Evolutionary conservation across 2,888 invertebrate species (phyloP), one percentile per base, ranked within the genome.

Genomic region (Plusia festucae): DNA sequence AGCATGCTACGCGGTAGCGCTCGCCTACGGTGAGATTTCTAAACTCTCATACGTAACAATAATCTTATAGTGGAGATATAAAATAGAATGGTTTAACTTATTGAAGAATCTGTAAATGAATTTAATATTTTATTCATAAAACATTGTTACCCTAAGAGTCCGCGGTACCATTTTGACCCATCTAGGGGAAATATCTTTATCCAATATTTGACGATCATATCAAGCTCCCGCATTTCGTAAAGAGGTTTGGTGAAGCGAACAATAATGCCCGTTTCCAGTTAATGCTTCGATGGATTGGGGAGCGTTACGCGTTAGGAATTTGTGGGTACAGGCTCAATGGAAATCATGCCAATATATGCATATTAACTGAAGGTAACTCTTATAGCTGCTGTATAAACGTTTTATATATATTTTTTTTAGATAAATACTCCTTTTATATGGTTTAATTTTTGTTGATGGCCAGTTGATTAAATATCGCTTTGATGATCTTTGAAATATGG

Each of bases 221-320:
- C 83, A 86, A 74, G 76, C 73, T 73, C 74, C 83, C 59, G 8
- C 79, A 79, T 84, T 82, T 82, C 82, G 84, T 85, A 82, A 85
- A 84, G 86, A 85, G 84, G 83, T 78, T 82, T 83, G 83, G 81
- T 82, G 88, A 83, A 86, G 88, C 85, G 89, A 86, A 85, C 90
- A 91, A 90, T 91, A 89, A 90, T 86, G 84, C 88, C 84, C 83
- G 84, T 88, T 91, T 89, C 88, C 89, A 89, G 84, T 91, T 88
- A 89, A 90, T 89, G 90, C 90, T 89, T 73, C 87, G 78, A 85
- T 90, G 88, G 83, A 85, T 89, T 83, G 85, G 84, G 85, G 78
- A 83, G 81, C 82, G 79, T 78, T 77, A 74, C 74, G 69, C 81
- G 79, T 83, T 82, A 84, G 81, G 83, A 86, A 87, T 85, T 82